Evolutionary conservation across 2,888 invertebrate species (phyloP), one percentile per base, ranked within the genome.

Genomic region (Siphlonurus alternatus): DNA sequence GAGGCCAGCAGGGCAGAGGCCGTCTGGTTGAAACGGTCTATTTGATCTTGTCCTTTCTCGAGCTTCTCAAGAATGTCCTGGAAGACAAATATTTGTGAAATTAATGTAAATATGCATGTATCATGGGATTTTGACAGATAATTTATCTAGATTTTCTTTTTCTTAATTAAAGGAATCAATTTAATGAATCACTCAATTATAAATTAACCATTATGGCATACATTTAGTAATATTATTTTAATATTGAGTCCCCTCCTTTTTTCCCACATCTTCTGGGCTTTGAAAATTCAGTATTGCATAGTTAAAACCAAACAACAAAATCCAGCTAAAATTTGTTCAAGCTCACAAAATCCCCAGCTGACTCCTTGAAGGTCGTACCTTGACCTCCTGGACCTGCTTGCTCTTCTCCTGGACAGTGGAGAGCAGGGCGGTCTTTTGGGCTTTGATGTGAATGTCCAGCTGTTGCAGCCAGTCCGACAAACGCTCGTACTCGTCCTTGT

Each of bases 381-480:
- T 69, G 25, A 91, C 89, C 71, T 91, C 89, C 62, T 81, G 80
- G 0, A 93, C 91, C 78, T 93, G 92, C 67, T 87, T 89, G 67
- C 85, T 83, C 72, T 94, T 94, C 70, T 94, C 93, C 61, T 83
- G 81, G 1, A 91, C 79, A 64, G 86, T 89, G 1, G 90, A 85
- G 23, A 89, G 80, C 15, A 93, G 77, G 23, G 89, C 87, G 23
- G 90, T 83, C 75, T 94, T 94, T 71, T 93, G 90, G 65, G 91
- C 90, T 74, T 94, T 93, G 15, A 93, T 88, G 7, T 93, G 81
- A 70, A 93, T 91, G 71, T 93, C 93, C 71, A 90, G 90, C 74
- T 93, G 93, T 72, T 93, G 93, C 25, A 94, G 75, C 93, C 93
- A 94, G 74, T 94, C 93, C 62, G 91, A 91, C 19, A 94, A 77